A percentile compares a stretch with the other conserved stretches of the same genome.
phyloP scores from a whole-genome alignment of 1,140 invertebrate species.

The Drosophila orena region DNA sequence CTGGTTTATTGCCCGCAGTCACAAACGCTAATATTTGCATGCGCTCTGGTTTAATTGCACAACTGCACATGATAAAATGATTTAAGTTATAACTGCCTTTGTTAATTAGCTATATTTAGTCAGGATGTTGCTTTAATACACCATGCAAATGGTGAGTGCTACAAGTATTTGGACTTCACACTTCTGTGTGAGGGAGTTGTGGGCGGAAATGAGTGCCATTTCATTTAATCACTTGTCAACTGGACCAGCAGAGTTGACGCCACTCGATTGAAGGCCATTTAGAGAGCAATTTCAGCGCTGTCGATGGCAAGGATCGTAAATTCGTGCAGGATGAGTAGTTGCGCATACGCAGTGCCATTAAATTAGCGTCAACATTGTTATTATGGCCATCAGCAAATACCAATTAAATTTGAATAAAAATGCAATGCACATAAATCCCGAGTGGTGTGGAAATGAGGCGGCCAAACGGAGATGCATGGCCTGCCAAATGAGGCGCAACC shows the following conservation, averaged over 20 bases:
- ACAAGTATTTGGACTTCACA: not conserved
- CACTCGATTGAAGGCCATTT: slow-evolving; percentile 36
- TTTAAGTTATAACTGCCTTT: no score
- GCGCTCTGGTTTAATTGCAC: no score
- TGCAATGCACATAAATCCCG: slow-evolving; percentile 62
- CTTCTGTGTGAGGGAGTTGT: not conserved
- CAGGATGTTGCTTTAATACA: no score
- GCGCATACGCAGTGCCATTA: slow-evolving; percentile 41
- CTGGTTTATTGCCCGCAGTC: no score
- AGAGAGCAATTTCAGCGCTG: slow-evolving; percentile 17
- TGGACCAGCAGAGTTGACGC: slow-evolving; percentile 28
- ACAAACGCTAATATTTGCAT: no score
- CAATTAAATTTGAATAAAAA: slow-evolving; percentile 82
- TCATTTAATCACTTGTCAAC: slow-evolving; percentile 21
- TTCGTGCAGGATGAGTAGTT: slow-evolving; percentile 33
- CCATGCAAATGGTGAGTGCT: not conserved
- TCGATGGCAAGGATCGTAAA: slow-evolving; percentile 40
- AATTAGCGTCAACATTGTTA: slow-evolving; percentile 53
- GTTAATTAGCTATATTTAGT: no score
- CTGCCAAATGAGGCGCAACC: slow-evolving; percentile 67
- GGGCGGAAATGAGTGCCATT: slow-evolving; percentile 33
- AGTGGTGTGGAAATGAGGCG: not conserved
- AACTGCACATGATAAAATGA: no score
- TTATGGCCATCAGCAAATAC: slow-evolving; percentile 61
- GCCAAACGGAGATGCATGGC: slow-evolving; percentile 58